These are phyloP conservation scores for Melanotaenia pygmaea DNA, from an alignment of 2,797 vertebrate genomes.

Conservation along the genomic window DNA sequence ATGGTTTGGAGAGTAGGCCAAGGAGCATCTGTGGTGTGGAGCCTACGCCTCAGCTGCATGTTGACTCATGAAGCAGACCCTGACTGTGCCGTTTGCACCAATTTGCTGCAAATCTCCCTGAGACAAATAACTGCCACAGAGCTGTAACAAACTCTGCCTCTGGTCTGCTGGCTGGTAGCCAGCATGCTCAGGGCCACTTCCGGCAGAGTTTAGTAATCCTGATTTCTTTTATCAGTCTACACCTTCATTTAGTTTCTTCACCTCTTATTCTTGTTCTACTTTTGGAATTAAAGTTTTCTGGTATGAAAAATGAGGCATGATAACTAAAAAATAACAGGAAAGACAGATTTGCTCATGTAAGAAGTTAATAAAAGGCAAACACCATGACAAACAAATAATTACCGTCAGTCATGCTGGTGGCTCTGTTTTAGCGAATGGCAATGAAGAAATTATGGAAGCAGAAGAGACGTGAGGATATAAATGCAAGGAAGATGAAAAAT, in stretches of 20 bases:
- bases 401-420: slow-evolving; percentile 1
- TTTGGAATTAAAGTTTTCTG: neutral
- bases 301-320: neutral
- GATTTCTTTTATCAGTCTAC: slow-evolving; percentile 17
- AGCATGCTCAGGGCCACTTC: slow-evolving; percentile 52
- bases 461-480: neutral
- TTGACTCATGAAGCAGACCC: slow-evolving; percentile 72
- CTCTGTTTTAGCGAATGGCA: slow-evolving; percentile 21
- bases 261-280: slow-evolving; percentile 13
- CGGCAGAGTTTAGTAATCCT: slow-evolving; percentile 46
- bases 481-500: slow-evolving; percentile 20
- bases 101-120: slow-evolving; percentile 74
- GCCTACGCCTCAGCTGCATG: slow-evolving; percentile 65
- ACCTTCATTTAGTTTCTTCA: neutral
- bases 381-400: slow-evolving; percentile 46
- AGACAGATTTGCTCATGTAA: slow-evolving; percentile 5
- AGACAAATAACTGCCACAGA: slow-evolving; percentile 76
- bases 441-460: slow-evolving; percentile 9
- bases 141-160: slow-evolving; percentile 61
- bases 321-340: neutral
- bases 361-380: slow-evolving; percentile 49
- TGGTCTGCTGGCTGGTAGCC: slow-evolving; percentile 64
- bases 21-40: slow-evolving; percentile 53
- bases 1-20: slow-evolving; percentile 56
- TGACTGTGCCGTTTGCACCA: slow-evolving; percentile 74